Percentiles rank a stretch among this genome's conserved stretches.
Evolutionary conservation across 2,888 invertebrate genomes (phyloP).

Genomic region (Machimus rusticus): DNA sequence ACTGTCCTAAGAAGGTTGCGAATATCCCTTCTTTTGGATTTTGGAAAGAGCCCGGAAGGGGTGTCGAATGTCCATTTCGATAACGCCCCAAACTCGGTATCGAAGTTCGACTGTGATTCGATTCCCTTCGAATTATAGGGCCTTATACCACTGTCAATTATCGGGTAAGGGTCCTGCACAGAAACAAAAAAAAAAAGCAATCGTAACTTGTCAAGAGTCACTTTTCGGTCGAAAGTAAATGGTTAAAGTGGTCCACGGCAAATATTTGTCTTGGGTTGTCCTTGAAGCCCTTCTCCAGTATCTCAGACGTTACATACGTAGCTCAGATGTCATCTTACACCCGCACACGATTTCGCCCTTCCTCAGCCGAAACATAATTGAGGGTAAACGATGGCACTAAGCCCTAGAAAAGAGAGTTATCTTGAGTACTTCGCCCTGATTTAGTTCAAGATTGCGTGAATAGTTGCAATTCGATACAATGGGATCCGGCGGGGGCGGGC

Average conservation of each 20-base stretch:
- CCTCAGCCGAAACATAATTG: not conserved
- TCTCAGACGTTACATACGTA: not conserved
- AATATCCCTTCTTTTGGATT: not conserved
- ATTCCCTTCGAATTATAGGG: not conserved
- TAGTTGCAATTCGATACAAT: conserved; percentile 35
- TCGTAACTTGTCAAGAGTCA: not conserved
- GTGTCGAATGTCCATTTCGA: not conserved
- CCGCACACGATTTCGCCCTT: not conserved
- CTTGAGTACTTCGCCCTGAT: conserved; percentile 15
- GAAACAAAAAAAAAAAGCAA: not conserved
- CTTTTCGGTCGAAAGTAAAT: conserved; percentile 7
- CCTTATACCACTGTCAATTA: not conserved
- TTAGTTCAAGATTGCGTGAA: conserved; percentile 40
- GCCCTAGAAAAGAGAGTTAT: not conserved
- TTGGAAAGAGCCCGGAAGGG: not conserved
- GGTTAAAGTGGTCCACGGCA: not conserved
- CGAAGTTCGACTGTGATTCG: not conserved
- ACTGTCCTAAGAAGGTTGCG: not conserved
- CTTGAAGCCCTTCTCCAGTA: not conserved
- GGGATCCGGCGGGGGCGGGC: not conserved
- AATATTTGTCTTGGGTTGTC: not conserved
- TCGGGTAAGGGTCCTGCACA: not conserved
- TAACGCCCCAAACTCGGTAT: not conserved
- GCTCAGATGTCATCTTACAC: not conserved
- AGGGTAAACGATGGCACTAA: not conserved